These are phyloP conservation scores for Amblyopsis rosae DNA, from an alignment of 2,113 vertebrate species.

Conservation along the genomic window DNA sequence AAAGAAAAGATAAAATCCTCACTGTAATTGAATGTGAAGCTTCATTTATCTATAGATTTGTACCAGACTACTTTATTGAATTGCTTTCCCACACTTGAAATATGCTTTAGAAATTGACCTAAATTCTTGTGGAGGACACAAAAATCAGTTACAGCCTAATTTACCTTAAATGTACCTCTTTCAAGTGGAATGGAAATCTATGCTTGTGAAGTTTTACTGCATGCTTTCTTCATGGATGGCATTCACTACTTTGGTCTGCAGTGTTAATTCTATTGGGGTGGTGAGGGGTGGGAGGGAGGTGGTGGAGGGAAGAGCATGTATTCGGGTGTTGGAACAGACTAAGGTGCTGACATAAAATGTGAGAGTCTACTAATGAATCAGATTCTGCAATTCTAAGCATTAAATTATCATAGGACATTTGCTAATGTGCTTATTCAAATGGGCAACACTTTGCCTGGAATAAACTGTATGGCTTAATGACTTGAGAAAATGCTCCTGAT, in stretches of 20 bases:
- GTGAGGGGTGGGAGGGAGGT: not conserved
- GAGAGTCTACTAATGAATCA: conserved; percentile 78
- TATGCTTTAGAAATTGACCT: conserved; percentile 66
- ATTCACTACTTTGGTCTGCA: conserved; percentile 37
- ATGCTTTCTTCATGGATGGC: conserved; percentile 23
- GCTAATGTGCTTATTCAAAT: conserved; percentile 75
- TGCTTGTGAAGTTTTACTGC: conserved; percentile 48
- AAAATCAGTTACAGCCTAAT: conserved; percentile 56
- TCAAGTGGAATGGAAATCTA: conserved; percentile 38
- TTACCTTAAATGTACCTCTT: conserved; percentile 56
- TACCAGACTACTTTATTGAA: conserved; percentile 73
- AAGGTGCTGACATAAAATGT: conserved; percentile 77
- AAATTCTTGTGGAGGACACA: conserved; percentile 54
- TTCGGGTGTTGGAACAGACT: conserved; percentile 62
- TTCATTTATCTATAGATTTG: conserved; percentile 76
- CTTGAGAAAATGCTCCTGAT: conserved; percentile 74
- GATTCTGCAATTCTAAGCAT: conserved; percentile 76
- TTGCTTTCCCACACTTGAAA: conserved; percentile 69
- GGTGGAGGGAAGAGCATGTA: conserved; percentile 35
- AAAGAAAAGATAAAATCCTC: conserved; percentile 73
- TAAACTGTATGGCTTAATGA: conserved; percentile 75
- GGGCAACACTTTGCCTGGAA: conserved; percentile 73
- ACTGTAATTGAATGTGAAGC: conserved; percentile 77
- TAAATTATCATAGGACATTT: conserved; percentile 78
- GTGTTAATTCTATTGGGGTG: conserved; percentile 30